Evolutionary conservation across 2,797 vertebrate species (phyloP).

Genomic region (Gymnopithys bicolor): DNA sequence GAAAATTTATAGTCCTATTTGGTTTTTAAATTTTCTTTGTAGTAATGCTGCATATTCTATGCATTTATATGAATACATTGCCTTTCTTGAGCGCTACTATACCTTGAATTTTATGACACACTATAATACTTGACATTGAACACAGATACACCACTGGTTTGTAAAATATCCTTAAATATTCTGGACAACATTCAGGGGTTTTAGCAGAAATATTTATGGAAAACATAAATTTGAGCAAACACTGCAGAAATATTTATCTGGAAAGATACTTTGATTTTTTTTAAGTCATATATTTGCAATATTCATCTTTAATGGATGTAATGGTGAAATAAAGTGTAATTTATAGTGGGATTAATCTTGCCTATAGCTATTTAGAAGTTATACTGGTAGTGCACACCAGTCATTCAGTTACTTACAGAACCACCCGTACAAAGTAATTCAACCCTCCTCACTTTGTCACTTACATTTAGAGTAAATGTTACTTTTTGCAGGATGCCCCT

Average conservation of each 20-base stretch:
- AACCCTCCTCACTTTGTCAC: neutral
- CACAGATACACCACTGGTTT: neutral
- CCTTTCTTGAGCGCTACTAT: neutral
- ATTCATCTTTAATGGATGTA: neutral
- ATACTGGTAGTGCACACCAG: neutral
- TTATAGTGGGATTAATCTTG: neutral
- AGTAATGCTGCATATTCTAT: neutral
- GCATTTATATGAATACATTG: neutral
- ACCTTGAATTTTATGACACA: neutral
- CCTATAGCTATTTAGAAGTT: neutral
- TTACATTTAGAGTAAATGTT: neutral
- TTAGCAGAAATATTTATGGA: neutral
- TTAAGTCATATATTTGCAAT: neutral
- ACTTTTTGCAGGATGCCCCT: neutral
- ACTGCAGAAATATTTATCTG: neutral
- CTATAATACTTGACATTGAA: neutral
- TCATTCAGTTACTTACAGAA: neutral
- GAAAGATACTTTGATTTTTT: neutral
- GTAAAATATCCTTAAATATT: neutral
- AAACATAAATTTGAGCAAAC: neutral
- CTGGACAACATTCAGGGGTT: neutral
- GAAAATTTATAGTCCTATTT: neutral
- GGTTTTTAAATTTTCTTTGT: neutral
- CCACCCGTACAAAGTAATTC: neutral
- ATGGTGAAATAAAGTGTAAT: neutral